These are phyloP conservation scores for Eriocheir sinensis DNA, from an alignment of 1,140 invertebrate genomes.

Conservation along the genomic window DNA sequence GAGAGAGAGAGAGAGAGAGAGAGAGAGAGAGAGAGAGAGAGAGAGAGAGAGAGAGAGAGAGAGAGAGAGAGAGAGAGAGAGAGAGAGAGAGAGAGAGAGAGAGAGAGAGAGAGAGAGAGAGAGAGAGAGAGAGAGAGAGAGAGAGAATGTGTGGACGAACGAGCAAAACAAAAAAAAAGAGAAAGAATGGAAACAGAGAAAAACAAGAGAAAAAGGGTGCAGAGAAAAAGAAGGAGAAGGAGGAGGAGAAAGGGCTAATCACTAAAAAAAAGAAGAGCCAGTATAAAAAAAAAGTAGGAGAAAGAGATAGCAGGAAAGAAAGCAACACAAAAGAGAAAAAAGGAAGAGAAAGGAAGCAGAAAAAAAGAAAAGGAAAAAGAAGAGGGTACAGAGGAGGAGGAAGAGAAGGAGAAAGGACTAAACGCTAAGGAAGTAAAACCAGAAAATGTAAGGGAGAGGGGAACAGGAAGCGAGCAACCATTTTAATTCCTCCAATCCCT, in stretches of 20 bases:
- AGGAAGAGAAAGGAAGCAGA: too few species aligned
- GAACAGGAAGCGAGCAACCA: not conserved
- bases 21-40: slow-evolving; percentile 4
- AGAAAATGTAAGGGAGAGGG: not conserved
- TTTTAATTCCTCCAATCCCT: slow-evolving; percentile 4
- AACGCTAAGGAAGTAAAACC: too few species aligned
- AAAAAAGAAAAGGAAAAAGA: too few species aligned
- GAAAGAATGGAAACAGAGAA: too few species aligned
- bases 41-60: not conserved
- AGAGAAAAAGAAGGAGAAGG: not conserved
- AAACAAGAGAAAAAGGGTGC: not conserved
- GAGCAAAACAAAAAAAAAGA: too few species aligned
- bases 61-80: slow-evolving; percentile 4
- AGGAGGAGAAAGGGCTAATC: not conserved
- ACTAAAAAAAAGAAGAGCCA: too few species aligned
- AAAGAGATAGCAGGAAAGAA: not conserved
- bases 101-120: not conserved
- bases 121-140: not conserved
- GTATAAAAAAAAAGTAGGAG: not conserved
- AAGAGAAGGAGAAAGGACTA: not conserved
- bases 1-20: not conserved
- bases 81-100: not conserved
- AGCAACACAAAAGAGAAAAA: too few species aligned
- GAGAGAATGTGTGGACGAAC: too few species aligned
- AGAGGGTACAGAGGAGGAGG: not conserved